phyloP scores from a whole-genome alignment of 2,797 vertebrate genomes.

The Scolopax bukidnonensis region DNA sequence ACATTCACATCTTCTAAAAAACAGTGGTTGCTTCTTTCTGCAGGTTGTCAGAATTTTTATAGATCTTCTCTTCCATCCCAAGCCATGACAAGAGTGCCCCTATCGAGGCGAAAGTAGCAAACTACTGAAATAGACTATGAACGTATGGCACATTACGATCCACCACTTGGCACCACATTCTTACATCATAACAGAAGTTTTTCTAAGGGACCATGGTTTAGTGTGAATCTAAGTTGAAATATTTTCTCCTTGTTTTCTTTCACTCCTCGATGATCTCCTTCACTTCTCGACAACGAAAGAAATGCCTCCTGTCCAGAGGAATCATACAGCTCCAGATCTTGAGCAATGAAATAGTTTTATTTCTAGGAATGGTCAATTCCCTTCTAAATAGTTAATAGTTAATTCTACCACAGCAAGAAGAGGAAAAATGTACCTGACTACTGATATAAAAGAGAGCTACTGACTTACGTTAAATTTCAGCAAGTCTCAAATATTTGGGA shows the following conservation, averaged over 20 bases:
- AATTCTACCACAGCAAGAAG: background rate
- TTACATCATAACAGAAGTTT: background rate
- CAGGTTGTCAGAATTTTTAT: background rate
- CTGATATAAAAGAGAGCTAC: background rate
- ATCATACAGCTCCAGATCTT: background rate
- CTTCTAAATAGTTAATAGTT: background rate
- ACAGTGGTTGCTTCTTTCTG: background rate
- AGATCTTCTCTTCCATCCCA: background rate
- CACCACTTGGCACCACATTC: background rate
- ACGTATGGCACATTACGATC: background rate
- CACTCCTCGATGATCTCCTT: background rate
- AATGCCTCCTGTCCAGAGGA: background rate
- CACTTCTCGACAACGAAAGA: background rate
- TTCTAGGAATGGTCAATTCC: background rate
- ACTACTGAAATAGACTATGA: background rate
- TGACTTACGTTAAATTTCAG: background rate
- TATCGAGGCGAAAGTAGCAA: background rate
- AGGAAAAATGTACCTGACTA: background rate
- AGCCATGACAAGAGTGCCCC: background rate
- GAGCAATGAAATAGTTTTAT: background rate
- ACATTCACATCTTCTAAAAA: background rate
- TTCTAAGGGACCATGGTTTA: background rate
- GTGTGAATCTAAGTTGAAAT: background rate
- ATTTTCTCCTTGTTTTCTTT: background rate
- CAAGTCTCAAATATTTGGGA: background rate